Evolutionary conservation across 2,113 vertebrate species (phyloP), one percentile per base, ranked within the genome.

Genomic region (Poecile atricapillus): DNA sequence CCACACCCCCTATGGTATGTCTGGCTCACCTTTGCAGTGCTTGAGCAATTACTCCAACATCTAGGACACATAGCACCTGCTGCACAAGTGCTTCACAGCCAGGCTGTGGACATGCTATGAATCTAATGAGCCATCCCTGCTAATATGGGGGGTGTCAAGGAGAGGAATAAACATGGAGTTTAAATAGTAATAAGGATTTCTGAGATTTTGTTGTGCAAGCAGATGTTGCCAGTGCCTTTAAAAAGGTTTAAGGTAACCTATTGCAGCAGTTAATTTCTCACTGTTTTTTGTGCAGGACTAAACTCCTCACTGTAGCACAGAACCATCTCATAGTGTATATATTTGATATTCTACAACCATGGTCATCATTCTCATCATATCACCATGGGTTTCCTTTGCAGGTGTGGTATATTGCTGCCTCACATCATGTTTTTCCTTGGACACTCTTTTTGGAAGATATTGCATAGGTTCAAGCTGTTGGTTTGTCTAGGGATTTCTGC

Each of bases 1-100:
- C 18, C 68, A 80, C 83, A 73, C 16, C n/a, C 30, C 0, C 0
- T 16, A 10, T 2, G 2, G 5, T 39, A 12, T 6, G 9, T 35
- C 44, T 73, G 31, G 31, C 18, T 73, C 37, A 64, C 15, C 21
- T 86, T 76, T 28, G 10, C 41, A 56, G 50, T 47, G 39, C 21
- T 63, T 11, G 3, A 53, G 44, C 28, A 50, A 46, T 55, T 59
- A 59, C 7, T 76, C 25, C 71, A 35, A 6, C 5, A 12, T 49
- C 46, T 53, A 62, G 83, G 35, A 53, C 13, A 22, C 0, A 1
- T 25, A 62, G 15, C 15, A 43, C 19, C 70, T 49, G 53, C 31
- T 75, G 50, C 22, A 82, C 9, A 14, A 25, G 20, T 7, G 13
- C 25, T 35, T 74, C 68, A 41, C 31, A 77, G 21, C 4, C 53